Percentiles rank a stretch among this genome's conserved stretches.
These are phyloP conservation scores for Hyalella azteca DNA, from an alignment of 2,888 invertebrate genomes.

Conservation along the genomic window DNA sequence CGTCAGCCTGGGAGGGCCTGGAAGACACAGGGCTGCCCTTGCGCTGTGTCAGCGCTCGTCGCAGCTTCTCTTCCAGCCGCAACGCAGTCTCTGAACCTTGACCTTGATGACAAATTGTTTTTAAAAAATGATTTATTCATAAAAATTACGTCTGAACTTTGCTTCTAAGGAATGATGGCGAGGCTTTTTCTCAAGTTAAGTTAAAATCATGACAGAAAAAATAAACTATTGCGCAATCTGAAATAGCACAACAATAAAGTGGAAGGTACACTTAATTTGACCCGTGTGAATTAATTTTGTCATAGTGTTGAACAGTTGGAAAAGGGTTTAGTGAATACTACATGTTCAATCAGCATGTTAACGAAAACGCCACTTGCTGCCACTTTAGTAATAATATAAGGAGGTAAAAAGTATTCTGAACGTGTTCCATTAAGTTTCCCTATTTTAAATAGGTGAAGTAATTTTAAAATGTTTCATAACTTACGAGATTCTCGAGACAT, in stretches of 20 bases:
- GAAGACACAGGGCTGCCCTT: not conserved
- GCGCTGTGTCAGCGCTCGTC: not conserved
- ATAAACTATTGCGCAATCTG: not conserved
- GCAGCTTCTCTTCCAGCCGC: conserved; percentile 11
- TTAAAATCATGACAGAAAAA: not conserved
- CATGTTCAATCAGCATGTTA: not conserved
- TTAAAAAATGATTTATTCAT: not conserved
- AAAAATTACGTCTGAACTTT: not conserved
- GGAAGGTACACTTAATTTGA: not conserved
- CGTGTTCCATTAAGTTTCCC: no score
- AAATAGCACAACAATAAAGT: not conserved
- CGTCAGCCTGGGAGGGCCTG: not conserved
- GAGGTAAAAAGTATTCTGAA: not conserved
- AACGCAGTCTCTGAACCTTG: not conserved
- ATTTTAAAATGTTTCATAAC: no score
- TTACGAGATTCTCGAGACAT: not conserved
- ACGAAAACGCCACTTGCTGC: not conserved
- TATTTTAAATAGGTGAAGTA: no score
- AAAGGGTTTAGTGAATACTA: not conserved
- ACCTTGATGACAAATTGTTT: not conserved
- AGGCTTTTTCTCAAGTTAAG: not conserved
- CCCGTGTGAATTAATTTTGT: no score
- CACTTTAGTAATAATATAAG: not conserved
- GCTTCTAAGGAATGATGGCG: not conserved
- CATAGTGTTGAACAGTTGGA: no score